Evolutionary conservation across 2,113 vertebrate genomes (phyloP).

Genomic region (Andinoacara biseriatus): DNA sequence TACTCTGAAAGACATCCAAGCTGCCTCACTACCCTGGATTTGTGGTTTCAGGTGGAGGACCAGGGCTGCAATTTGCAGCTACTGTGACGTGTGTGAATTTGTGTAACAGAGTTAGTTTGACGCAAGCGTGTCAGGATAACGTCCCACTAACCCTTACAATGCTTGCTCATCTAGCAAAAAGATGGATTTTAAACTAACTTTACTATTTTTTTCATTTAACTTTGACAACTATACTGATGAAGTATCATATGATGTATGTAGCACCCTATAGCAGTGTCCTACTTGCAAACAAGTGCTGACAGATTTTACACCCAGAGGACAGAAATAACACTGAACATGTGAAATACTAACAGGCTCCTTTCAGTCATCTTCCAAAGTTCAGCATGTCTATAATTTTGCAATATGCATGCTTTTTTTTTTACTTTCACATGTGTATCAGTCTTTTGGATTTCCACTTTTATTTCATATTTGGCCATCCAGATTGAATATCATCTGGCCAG

Average conservation of each 20-base stretch:
- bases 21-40: background rate
- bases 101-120: background rate
- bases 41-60: background rate
- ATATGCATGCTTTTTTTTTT: background rate
- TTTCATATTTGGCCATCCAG: background rate
- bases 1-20: background rate
- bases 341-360: slow-evolving; percentile 14
- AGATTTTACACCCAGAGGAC: slow-evolving; percentile 10
- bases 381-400: background rate
- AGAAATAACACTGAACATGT: slow-evolving; percentile 35
- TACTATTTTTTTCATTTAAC: background rate
- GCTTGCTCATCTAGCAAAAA: background rate
- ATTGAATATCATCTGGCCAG: background rate
- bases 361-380: background rate
- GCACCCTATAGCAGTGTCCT: background rate
- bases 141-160: background rate
- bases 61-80: slow-evolving; percentile 10
- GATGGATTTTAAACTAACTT: background rate
- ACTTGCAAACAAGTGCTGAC: slow-evolving; percentile 14
- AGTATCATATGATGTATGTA: slow-evolving; percentile 12
- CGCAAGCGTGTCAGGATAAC: background rate
- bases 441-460: background rate
- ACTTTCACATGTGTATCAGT: background rate
- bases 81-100: background rate
- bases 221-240: background rate